Conservation (phyloP, 2,113 vertebrate species). For the Halcyon senegalensis region DNA sequence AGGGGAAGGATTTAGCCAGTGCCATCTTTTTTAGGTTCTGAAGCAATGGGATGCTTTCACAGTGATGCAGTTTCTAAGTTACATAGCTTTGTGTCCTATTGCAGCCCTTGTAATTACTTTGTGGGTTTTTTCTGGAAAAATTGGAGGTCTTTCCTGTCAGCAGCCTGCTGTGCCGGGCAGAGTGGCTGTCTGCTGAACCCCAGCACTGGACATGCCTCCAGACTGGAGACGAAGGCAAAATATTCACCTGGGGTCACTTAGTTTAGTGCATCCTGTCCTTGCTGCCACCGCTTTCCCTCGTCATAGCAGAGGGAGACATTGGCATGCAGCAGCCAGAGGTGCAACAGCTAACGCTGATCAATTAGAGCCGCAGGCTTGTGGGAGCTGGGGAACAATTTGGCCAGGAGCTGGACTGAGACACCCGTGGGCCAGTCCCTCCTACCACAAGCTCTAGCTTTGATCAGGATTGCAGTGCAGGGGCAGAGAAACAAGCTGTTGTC, state of each 20-base stretch:
- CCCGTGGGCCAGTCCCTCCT: not conserved
- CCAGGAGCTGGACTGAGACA: not conserved
- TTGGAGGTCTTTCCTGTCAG: fast-evolving
- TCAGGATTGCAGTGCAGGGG: not conserved
- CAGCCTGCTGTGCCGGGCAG: not conserved
- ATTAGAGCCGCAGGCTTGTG: not conserved
- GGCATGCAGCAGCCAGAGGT: not conserved
- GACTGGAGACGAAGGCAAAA: not conserved
- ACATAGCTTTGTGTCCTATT: not conserved
- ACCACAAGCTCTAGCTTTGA: not conserved
- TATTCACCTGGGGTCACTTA: not conserved
- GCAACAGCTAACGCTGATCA: not conserved
- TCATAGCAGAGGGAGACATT: not conserved
- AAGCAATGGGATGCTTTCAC: not conserved
- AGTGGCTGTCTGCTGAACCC: fast-evolving
- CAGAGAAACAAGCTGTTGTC: not conserved
- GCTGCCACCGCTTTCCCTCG: not conserved
- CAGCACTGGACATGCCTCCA: not conserved
- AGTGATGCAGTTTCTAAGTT: not conserved
- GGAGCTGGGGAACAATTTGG: not conserved
- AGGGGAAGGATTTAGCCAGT: not conserved
- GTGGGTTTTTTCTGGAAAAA: not conserved
- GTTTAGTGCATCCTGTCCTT: not conserved
- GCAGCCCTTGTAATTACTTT: not conserved
- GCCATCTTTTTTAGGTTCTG: not conserved